Percentiles rank a stretch among this genome's conserved stretches.
Conservation (phyloP, 2,888 invertebrate species). For the Vanessa cardui region DNA sequence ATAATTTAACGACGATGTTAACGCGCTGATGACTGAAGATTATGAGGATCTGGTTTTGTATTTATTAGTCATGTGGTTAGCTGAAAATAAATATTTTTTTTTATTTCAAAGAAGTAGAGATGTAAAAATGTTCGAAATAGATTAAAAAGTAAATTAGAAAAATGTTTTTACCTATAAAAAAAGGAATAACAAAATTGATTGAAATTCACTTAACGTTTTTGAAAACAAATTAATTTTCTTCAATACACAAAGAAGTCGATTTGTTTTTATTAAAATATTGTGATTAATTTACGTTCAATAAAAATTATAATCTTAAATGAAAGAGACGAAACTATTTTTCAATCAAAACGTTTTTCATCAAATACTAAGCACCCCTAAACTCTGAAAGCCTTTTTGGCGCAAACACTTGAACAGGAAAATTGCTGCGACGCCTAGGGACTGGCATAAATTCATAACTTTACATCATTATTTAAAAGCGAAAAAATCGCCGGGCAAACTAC, state of each 20-base stretch:
- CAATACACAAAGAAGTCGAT: not conserved
- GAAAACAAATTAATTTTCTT: not conserved
- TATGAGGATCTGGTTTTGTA: no score
- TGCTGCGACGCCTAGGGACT: constrained; percentile 58
- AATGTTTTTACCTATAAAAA: no score
- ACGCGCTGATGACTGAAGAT: no score
- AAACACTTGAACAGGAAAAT: constrained; percentile 65
- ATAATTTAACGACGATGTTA: no score
- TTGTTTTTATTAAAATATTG: not conserved
- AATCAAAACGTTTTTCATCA: not conserved
- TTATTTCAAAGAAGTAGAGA: no score
- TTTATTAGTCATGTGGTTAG: no score
- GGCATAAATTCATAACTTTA: constrained; percentile 65
- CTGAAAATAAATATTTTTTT: no score
- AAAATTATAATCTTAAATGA: not conserved
- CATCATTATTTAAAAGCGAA: constrained; percentile 66
- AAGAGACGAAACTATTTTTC: not conserved
- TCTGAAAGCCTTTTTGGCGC: constrained; percentile 50
- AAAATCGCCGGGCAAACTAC: constrained; percentile 45
- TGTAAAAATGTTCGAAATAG: no score
- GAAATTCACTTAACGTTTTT: no score
- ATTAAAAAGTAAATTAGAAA: no score
- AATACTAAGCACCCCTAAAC: constrained; percentile 35
- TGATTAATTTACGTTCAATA: not conserved
- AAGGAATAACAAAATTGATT: no score